Conservation (phyloP, 2,113 vertebrate species). For the Haemorhous mexicanus region DNA sequence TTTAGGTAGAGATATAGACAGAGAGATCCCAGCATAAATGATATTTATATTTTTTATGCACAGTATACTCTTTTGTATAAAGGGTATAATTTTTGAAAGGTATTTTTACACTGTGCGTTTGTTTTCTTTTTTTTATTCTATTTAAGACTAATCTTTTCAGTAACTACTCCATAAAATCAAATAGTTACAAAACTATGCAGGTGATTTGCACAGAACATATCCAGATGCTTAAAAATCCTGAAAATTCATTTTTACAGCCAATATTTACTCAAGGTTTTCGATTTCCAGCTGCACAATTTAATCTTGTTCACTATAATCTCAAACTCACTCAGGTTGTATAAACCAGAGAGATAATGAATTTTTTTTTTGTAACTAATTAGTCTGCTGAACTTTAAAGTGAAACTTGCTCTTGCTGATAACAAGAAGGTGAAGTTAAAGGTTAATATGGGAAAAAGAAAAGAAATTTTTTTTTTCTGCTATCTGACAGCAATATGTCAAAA, state of each 20-base stretch:
- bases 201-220: neutral
- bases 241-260: neutral
- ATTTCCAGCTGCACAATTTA: neutral
- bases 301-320: neutral
- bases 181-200: neutral
- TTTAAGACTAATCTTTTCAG: neutral
- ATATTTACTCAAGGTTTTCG: neutral
- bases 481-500: neutral
- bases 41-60: neutral
- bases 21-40: neutral
- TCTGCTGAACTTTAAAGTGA: neutral
- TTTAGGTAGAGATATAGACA: neutral
- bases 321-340: neutral
- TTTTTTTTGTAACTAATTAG: neutral
- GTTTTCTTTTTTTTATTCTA: neutral
- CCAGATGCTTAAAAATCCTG: slow-evolving; percentile 3
- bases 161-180: neutral
- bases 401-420: neutral
- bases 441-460: neutral
- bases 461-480: neutral
- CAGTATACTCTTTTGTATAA: neutral
- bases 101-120: neutral
- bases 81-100: neutral
- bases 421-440: neutral
- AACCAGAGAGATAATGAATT: neutral